phyloP scores from a whole-genome alignment of 2,113 vertebrate genomes.

The Sigmodon hispidus region DNA sequence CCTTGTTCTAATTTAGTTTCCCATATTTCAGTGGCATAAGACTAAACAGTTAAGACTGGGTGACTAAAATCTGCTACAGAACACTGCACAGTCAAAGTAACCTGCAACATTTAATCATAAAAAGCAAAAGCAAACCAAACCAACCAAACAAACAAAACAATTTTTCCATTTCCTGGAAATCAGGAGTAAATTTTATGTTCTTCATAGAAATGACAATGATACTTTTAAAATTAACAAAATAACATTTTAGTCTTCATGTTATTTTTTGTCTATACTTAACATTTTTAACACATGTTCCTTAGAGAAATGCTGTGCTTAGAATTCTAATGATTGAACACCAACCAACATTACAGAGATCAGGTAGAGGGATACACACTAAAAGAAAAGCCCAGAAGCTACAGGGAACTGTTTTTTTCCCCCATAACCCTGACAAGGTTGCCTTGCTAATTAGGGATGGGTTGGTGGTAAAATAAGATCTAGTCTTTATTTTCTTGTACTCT shows the following conservation, averaged over 20 bases:
- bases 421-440: not conserved
- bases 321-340: conserved; percentile 38
- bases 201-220: conserved; percentile 40
- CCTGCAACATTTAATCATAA: conserved; percentile 24
- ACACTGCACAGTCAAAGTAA: conserved; percentile 16
- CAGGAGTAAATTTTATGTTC: conserved; percentile 15
- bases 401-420: not conserved
- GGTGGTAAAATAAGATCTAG: not conserved
- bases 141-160: not conserved
- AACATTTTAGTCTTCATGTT: conserved; percentile 17
- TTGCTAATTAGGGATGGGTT: not conserved
- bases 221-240: conserved; percentile 44
- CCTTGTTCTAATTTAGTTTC: not conserved
- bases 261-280: conserved; percentile 67
- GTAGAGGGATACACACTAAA: not conserved
- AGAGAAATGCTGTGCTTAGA: not conserved
- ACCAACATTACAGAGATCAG: conserved; percentile 7
- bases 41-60: not conserved
- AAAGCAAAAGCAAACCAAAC: not conserved
- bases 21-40: not conserved
- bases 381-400: not conserved
- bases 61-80: not conserved
- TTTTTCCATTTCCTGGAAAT: conserved; percentile 53
- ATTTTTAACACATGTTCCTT: conserved; percentile 27
- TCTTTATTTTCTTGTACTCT: not conserved